These are phyloP conservation scores for Numenius phaeopus DNA, from an alignment of 2,797 vertebrate genomes.

Conservation along the genomic window DNA sequence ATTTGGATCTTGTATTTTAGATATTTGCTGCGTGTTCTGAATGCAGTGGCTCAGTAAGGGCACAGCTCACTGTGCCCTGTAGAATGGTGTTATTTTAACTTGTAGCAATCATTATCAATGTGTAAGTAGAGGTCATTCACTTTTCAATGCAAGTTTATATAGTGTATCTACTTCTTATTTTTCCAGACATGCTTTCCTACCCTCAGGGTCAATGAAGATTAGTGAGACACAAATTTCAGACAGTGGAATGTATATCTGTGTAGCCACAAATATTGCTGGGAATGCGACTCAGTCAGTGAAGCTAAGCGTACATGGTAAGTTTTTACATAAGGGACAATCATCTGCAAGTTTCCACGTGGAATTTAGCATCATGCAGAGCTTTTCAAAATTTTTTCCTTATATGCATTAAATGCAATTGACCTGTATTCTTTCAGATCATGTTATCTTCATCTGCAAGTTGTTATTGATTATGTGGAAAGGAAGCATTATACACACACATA, in stretches of 20 bases:
- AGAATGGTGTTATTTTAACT: background rate
- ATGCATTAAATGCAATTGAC: background rate
- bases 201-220: conserved; percentile 95
- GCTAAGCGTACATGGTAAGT: conserved; percentile 90
- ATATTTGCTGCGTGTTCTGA: background rate
- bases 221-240: conserved; percentile 88
- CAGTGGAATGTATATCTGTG: conserved; percentile 90
- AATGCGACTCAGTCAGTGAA: conserved; percentile 89
- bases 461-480: background rate
- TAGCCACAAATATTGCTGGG: conserved; percentile 96
- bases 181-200: conserved; percentile 90
- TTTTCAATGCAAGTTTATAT: background rate
- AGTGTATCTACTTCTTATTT: conserved; percentile 33
- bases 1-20: background rate
- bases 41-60: no score
- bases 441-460: background rate
- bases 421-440: background rate
- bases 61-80: background rate
- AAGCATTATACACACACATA: background rate
- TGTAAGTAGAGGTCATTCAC: background rate
- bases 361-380: background rate
- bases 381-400: background rate
- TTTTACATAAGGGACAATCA: background rate
- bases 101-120: background rate
- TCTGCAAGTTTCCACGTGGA: background rate